Evolutionary conservation across 2,797 vertebrate species (phyloP), one percentile per base, ranked within the genome.

Genomic region (Poecilia picta): DNA sequence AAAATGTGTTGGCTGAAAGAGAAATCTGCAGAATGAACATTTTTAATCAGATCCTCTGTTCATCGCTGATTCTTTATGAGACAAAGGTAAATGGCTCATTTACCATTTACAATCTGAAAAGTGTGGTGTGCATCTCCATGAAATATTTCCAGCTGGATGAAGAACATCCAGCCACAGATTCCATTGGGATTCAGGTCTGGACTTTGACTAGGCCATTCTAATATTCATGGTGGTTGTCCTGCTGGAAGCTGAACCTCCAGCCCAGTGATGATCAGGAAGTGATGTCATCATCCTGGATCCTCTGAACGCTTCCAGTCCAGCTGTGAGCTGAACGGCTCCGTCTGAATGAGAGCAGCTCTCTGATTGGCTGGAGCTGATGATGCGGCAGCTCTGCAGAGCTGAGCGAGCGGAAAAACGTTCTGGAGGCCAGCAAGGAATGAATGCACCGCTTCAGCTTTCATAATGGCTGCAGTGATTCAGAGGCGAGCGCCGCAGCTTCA

Each of bases 401-500:
- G 59, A 57, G 62, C 12, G n/a, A 86, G 90, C 94, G 94, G 94
- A 95, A 95, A 95, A 94, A 94, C 72, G 74, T 73, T 86, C 88
- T 89, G 84, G 89, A 92, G 89, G 85, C 81, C 79, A 83, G 84
- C 74, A 79, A 74, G 76, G 81, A 81, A 93, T 94, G 92, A 95
- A 94, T 94, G 80, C 91, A 89, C 87, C 85, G 87, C 92, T 93
- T 84, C 87, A 86, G 59, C 12, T 78, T 87, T 93, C 89, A 89
- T 94, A 93, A 94, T 84, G 87, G 89, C 87, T 81, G 85, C 92
- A 88, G 91, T 94, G 92, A 95, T 94, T 93, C 92, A 94, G 89
- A 87, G 92, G 85, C 92, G 85, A 92, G 84, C 47, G 83, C 82
- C 91, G 88, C 86, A 83, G 90, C 89, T 92, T 89, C 81, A 89